These are phyloP conservation scores for Felis chaus DNA, from an alignment of 2,113 vertebrate species.

Conservation along the genomic window DNA sequence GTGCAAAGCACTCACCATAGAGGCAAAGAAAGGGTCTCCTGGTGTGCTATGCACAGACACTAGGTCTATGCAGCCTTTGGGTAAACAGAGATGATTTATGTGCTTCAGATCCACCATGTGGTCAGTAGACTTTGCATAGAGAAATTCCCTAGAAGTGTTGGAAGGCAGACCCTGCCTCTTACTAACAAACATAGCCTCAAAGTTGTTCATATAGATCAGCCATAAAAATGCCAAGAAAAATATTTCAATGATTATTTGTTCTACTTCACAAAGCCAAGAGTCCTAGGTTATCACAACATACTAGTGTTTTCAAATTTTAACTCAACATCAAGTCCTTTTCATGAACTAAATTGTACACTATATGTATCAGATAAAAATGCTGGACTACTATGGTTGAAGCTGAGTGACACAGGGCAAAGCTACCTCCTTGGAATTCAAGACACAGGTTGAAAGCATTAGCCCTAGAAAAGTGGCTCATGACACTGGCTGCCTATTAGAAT, in stretches of 20 bases:
- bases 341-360: background rate
- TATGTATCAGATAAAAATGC: background rate
- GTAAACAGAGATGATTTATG: background rate
- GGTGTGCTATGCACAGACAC: background rate
- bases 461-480: background rate
- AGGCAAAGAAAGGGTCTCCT: background rate
- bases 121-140: background rate
- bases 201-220: constrained; percentile 36
- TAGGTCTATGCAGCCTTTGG: background rate
- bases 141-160: background rate
- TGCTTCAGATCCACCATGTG: background rate
- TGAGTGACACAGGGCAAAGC: background rate
- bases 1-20: background rate
- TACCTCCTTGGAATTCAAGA: background rate
- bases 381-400: background rate
- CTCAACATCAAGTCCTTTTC: constrained; percentile 1
- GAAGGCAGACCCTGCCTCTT: constrained; percentile 31
- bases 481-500: background rate
- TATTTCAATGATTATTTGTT: constrained; percentile 43
- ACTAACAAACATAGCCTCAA: constrained; percentile 30
- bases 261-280: constrained; percentile 13
- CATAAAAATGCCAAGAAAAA: constrained; percentile 62
- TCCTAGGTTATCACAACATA: constrained; percentile 6
- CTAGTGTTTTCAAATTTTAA: constrained; percentile 13
- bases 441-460: background rate